Base-by-base conservation (phyloP, 2,888 invertebrate genomes). In the Hydroisotoma schaefferi region DNA sequence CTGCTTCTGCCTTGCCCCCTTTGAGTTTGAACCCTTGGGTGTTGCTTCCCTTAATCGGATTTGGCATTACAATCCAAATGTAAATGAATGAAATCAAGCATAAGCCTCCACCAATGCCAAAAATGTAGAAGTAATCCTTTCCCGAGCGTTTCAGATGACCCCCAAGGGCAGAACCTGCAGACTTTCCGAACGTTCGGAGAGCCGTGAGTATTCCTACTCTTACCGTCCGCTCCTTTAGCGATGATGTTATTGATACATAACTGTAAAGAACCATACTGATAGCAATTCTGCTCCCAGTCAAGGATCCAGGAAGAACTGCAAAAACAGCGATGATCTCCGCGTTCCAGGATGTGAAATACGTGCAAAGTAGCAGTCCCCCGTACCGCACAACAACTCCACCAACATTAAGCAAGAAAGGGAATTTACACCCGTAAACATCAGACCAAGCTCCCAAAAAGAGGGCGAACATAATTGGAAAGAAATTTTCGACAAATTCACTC, bases 181-280 rank as follows among this genome's bases (percentile, higher is more conserved):
- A 73, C 22, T 66, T 68, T 15, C 75, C 75, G 27, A 73, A 67
- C 2, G 73, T 73, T 58, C 83, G 80, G 3, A 81, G 77, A 54
- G 80, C 73, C n/a, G 73, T 81, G 15, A 84, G 79, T n/a, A 84
- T 73, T 15, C 84, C 85, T 47, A 85, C 79, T 71, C 85, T 77
- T 49, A 85, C 79, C 1, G 85, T 85, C 26, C 85, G 78, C 66
- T 81, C 79, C 69, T 84, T 82, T 23, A 81, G 58, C 1, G 82
- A 78, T 40, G 84, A 69, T 12, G 73, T 72, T 43, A 72, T 69
- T 1, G 73, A 70, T 5, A 73, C 63, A 49, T 70, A 74, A 49
- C 73, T 72, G 61, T 72, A 73, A n/a, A 73, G 67, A 2, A 71
- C 68, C 73, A 74, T 72, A 54, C 73, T 73, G 26, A 74, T 66